Evolutionary conservation across 2,797 vertebrate species (phyloP).

Genomic region (Pteropus rufus): DNA sequence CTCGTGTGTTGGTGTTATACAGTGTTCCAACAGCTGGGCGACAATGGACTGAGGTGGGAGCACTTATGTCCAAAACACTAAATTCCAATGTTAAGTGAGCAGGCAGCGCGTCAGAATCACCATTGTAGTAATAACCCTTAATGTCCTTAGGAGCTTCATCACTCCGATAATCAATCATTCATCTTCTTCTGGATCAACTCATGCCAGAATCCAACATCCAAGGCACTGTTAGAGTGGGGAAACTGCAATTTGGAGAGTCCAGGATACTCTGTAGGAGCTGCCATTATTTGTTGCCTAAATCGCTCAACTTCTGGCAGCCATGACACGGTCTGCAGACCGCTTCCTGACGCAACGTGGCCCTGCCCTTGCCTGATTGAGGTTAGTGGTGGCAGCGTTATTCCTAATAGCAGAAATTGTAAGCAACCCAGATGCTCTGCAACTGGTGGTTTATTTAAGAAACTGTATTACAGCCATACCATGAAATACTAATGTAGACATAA

Average conservation of each 20-base stretch:
- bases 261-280: constrained; percentile 74
- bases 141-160: constrained; percentile 94
- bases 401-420: neutral
- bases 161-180: constrained; percentile 89
- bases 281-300: constrained; percentile 80
- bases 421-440: neutral
- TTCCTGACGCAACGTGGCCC: constrained; percentile 14
- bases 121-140: constrained; percentile 96
- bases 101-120: constrained; percentile 71
- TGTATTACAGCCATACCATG: neutral
- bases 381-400: neutral
- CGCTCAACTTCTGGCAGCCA: constrained; percentile 67
- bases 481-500: neutral
- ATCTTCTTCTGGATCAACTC: constrained; percentile 96
- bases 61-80: constrained; percentile 60
- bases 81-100: too few relatives aligned
- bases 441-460: neutral
- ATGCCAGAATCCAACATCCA: constrained; percentile 99
- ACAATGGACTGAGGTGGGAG: constrained; percentile 88
- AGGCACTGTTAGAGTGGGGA: constrained; percentile 93
- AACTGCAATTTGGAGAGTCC: constrained; percentile 90
- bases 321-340: neutral
- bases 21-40: constrained; percentile 89
- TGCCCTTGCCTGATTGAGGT: neutral
- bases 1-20: constrained; percentile 96